Conservation (phyloP, 2,888 invertebrate species). For the Diarsia rubi region DNA sequence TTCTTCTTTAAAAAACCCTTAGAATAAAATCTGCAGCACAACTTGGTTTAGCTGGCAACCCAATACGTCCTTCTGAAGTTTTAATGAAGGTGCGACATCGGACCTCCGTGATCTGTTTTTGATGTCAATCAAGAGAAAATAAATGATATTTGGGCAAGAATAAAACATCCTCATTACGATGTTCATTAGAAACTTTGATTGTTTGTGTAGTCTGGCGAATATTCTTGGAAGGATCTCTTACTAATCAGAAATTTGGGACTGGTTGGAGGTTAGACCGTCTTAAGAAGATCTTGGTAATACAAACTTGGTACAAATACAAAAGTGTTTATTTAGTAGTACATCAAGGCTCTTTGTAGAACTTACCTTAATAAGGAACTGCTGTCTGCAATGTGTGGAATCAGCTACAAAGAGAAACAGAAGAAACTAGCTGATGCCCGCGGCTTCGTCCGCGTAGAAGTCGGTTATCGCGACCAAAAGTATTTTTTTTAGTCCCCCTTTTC, state of each 20-base stretch:
- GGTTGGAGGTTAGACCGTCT: not conserved
- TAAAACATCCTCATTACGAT: conserved; percentile 48
- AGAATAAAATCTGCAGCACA: not conserved
- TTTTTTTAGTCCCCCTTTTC: too few relatives aligned
- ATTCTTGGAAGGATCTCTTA: conserved; percentile 13
- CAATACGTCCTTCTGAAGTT: conserved; percentile 48
- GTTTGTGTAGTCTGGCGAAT: conserved; percentile 38
- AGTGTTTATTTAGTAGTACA: not conserved
- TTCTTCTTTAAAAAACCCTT: not conserved
- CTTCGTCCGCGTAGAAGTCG: too few relatives aligned
- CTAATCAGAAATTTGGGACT: conserved; percentile 10
- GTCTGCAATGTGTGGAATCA: not conserved
- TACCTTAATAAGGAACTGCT: not conserved
- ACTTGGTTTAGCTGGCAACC: conserved; percentile 22
- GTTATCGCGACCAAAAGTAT: too few relatives aligned
- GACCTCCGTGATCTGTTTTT: conserved; percentile 58
- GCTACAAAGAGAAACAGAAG: not conserved
- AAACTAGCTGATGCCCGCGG: too few relatives aligned
- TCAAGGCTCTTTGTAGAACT: not conserved
- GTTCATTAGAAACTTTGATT: conserved; percentile 58
- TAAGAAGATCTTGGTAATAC: not conserved
- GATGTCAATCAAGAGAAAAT: conserved; percentile 66
- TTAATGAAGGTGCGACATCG: conserved; percentile 64
- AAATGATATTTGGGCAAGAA: conserved; percentile 62
- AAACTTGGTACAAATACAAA: not conserved